Conservation (phyloP, 2,888 invertebrate genomes). For the Brachypterus glaber region DNA sequence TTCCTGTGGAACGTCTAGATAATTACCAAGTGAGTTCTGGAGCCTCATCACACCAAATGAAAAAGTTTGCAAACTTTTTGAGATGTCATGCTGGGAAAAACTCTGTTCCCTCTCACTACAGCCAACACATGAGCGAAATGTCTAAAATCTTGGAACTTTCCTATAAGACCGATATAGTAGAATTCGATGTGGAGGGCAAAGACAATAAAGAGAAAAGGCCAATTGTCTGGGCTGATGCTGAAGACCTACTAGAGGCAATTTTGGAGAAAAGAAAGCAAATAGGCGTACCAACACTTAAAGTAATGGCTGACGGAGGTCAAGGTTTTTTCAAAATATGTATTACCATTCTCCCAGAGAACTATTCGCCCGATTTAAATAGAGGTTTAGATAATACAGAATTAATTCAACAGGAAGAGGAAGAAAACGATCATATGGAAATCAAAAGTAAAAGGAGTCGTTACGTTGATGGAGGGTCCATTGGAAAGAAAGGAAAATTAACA, state of each 20-base stretch:
- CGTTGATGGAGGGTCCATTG: no score
- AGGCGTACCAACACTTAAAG: slow-evolving; percentile 2
- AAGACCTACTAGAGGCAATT: slow-evolving; percentile 6
- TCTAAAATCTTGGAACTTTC: background rate
- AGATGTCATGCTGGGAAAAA: background rate
- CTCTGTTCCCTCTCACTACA: background rate
- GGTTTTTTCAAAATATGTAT: slow-evolving; percentile 7
- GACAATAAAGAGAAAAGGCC: background rate
- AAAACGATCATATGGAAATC: no score
- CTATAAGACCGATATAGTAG: background rate
- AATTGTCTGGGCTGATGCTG: slow-evolving; percentile 6
- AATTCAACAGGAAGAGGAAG: no score
- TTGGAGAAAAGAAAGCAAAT: slow-evolving; percentile 5
- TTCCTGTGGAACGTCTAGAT: background rate
- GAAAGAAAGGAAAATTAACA: no score
- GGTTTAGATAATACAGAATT: background rate
- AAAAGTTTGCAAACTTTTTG: background rate
- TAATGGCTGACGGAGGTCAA: slow-evolving; percentile 9
- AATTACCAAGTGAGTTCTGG: no score
- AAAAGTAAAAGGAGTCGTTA: no score
- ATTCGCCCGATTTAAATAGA: background rate
- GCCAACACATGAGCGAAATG: background rate
- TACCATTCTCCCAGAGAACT: slow-evolving; percentile 5
- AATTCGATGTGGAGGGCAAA: background rate
- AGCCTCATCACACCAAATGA: background rate